Evolutionary conservation across 37 sponge, comb jelly and placozoan genomes (phyloP).

Genomic region (Halichondria panicea): DNA sequence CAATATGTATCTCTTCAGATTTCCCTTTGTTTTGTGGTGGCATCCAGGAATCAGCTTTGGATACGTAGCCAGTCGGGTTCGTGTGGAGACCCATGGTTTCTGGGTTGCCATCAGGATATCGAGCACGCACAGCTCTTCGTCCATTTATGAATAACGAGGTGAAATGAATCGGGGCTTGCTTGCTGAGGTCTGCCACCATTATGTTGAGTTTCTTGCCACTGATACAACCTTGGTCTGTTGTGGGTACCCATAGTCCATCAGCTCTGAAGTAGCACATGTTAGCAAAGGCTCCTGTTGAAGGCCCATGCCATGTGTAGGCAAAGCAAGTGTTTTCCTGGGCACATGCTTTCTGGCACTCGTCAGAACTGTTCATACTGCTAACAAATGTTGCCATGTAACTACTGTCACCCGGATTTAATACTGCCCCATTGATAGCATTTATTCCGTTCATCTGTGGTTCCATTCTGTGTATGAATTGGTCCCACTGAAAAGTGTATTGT

Average conservation of each 20-base stretch:
- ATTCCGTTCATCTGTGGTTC: slow-evolving; percentile 20
- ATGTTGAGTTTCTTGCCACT: slow-evolving; percentile 47
- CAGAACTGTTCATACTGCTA: slow-evolving; percentile 17
- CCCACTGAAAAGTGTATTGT: slow-evolving; percentile 39
- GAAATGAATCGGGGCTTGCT: slow-evolving; percentile 28
- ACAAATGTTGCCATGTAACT: background rate
- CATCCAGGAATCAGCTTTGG: slow-evolving; percentile 1
- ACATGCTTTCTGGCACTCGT: slow-evolving; percentile 28
- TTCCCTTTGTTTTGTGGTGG: background rate
- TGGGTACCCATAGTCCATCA: slow-evolving; percentile 38
- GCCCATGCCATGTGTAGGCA: slow-evolving; percentile 38
- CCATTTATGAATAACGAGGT: slow-evolving; percentile 50
- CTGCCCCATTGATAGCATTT: slow-evolving; percentile 6
- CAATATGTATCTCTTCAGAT: background rate
- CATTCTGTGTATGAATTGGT: slow-evolving; percentile 11
- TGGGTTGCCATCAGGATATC: slow-evolving; percentile 73
- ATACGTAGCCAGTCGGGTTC: slow-evolving; percentile 58
- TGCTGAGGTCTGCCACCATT: slow-evolving; percentile 31
- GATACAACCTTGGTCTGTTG: background rate
- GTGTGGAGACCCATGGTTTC: slow-evolving; percentile 56
- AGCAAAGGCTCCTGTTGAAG: slow-evolving; percentile 20
- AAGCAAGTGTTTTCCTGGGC: slow-evolving; percentile 15
- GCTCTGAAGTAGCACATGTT: slow-evolving; percentile 41
- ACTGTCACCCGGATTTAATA: slow-evolving; percentile 1
- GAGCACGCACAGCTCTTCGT: slow-evolving; percentile 50